A percentile compares a stretch with the other conserved stretches of the same genome.
These are phyloP conservation scores for Oreotrochilus melanogaster DNA, from an alignment of 2,113 vertebrate species.

Conservation along the genomic window DNA sequence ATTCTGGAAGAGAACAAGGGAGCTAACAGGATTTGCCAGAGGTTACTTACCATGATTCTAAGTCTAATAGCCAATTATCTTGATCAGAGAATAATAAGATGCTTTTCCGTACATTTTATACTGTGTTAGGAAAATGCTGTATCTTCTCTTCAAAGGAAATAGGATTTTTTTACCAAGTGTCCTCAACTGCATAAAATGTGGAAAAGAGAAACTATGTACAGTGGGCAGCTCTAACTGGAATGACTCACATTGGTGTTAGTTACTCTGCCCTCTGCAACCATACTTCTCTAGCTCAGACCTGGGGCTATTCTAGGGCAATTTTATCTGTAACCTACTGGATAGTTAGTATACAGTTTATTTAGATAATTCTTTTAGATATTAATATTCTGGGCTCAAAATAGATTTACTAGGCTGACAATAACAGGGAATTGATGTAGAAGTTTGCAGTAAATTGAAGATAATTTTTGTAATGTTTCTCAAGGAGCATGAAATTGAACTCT, in stretches of 20 bases:
- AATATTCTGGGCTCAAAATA: neutral
- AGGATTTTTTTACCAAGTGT: neutral
- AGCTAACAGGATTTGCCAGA: conserved; percentile 36
- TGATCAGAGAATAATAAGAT: neutral
- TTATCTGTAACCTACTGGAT: neutral
- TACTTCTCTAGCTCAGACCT: neutral
- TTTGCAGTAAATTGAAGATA: conserved; percentile 3
- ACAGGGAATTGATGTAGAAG: neutral
- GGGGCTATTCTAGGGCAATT: neutral
- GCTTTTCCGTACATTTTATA: neutral
- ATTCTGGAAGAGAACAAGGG: neutral
- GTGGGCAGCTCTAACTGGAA: neutral
- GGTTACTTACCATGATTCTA: conserved; percentile 12
- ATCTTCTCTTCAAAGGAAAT: neutral
- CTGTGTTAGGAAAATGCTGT: neutral
- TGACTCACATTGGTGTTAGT: neutral
- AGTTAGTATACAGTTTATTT: neutral
- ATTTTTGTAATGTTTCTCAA: neutral
- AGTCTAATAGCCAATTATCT: conserved; percentile 28
- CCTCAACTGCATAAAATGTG: neutral
- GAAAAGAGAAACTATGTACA: neutral
- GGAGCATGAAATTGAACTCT: neutral
- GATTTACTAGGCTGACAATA: neutral
- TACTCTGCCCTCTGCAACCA: neutral
- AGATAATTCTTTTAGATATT: neutral